phyloP scores from a whole-genome alignment of 2,888 invertebrate species.

The Creontiades dilutus region DNA sequence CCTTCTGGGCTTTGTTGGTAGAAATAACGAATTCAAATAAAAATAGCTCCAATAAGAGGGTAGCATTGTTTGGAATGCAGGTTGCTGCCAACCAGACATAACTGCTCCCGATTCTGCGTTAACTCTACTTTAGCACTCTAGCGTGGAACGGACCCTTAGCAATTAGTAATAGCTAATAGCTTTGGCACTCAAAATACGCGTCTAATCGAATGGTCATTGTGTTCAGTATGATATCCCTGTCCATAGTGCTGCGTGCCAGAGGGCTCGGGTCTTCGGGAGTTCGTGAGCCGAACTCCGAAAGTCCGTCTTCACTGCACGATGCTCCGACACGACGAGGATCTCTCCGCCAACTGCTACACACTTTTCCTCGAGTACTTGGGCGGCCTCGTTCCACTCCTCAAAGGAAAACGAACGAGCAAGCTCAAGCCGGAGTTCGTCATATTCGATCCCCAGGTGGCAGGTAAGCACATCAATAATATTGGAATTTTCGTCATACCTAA shows the following conservation, averaged over 20 bases:
- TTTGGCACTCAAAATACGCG: no score
- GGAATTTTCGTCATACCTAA: no score
- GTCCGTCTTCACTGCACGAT: conserved; percentile 98
- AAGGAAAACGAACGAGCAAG: conserved; percentile 97
- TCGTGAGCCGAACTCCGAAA: conserved; percentile 94
- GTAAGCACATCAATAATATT: conserved; percentile 78
- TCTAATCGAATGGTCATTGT: no score
- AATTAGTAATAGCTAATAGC: no score
- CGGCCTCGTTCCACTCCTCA: conserved; percentile 95
- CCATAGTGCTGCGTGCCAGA: conserved; percentile 96
- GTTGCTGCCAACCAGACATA: no score
- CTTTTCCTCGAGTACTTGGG: conserved; percentile 97
- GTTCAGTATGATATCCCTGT: background rate
- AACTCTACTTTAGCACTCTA: no score
- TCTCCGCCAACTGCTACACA: conserved; percentile 88
- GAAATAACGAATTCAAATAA: no score
- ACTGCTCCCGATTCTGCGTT: no score
- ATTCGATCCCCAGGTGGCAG: conserved; percentile 93
- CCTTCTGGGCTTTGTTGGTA: no score
- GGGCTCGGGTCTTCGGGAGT: conserved; percentile 90
- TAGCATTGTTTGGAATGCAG: no score
- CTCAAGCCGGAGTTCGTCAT: conserved; percentile 99
- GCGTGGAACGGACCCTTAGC: no score
- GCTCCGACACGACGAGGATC: conserved; percentile 93
- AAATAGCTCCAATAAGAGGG: no score